Base-by-base conservation (phyloP, 2,797 vertebrate genomes). In the Catostomus latipinnis region DNA sequence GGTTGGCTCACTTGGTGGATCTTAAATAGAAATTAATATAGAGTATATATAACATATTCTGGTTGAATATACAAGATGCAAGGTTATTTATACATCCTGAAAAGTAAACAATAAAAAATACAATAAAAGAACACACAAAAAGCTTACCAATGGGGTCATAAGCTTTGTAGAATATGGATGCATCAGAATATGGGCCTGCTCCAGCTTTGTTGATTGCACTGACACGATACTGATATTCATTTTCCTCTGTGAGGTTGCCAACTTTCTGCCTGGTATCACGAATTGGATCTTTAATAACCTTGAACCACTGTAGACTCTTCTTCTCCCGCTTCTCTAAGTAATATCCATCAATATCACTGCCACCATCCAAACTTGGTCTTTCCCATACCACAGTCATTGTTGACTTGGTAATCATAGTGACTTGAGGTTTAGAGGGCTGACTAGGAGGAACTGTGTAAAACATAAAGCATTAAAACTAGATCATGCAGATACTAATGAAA, bases 191-290 rank as follows among this genome's bases (percentile, higher is more conserved):
- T 0, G 95, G 95, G 81, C 98, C 98, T 77, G 94, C 94, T 86
- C 98, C 98, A 80, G 98, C 98, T 85, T 98, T 97, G 87, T 98
- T 99, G 81, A 99, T 89, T 48, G 97, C 97, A 93, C 95, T 97
- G 46, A 98, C 98, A 86, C 96, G 94, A 90, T 95, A 99, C 81
- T 98, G 96, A 89, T 98, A 99, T 83, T 99, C 97, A 0, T 93
- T 96, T 83, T 95, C 96, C 87, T 98, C 96, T 10, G 90, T 93
- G 80, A 99, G 94, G 86, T 93, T 95, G 56, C 92, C 91, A 80
- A 98, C 97, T 90, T 99, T 99, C 86, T 99, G 96, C 83, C 98
- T 95, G 63, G 97, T 99, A 90, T 99, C 98, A 86, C 98, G 95
- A 88, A 99, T 98, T 6, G 95, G 94, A 89, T 96, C 96, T 89